Conservation (phyloP, 2,888 invertebrate genomes). For the Chelonus formosanus region DNA sequence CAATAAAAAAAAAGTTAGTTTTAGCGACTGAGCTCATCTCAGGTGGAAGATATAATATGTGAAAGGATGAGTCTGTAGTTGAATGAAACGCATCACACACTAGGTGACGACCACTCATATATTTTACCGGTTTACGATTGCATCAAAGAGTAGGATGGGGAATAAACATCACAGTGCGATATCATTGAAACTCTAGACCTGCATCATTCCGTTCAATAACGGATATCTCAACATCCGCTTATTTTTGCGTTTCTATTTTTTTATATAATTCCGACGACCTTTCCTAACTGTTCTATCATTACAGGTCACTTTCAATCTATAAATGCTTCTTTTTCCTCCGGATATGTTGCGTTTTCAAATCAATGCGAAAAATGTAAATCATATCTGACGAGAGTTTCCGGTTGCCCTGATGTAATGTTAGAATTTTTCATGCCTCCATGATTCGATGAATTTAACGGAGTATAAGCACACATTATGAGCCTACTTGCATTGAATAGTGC, state of each 20-base stretch:
- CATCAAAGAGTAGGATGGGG: slow-evolving; percentile 3
- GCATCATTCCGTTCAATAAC: not conserved
- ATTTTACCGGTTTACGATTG: slow-evolving; percentile 22
- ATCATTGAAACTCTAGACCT: not conserved
- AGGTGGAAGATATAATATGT: no score
- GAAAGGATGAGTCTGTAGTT: not conserved
- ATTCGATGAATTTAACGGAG: slow-evolving; percentile 24
- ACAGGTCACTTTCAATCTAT: no score
- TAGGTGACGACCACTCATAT: not conserved
- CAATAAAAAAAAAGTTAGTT: not conserved
- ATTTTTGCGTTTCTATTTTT: no score
- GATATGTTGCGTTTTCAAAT: no score
- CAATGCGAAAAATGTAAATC: not conserved
- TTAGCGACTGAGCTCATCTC: no score
- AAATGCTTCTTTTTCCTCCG: not conserved
- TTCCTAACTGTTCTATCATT: no score
- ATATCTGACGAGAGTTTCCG: not conserved
- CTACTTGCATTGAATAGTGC: slow-evolving; percentile 27
- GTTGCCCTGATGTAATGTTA: not conserved
- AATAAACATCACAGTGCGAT: not conserved
- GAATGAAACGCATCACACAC: slow-evolving; percentile 14
- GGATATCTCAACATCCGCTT: no score
- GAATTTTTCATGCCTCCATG: slow-evolving; percentile 22
- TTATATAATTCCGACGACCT: no score
- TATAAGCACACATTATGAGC: slow-evolving; percentile 23